Evolutionary conservation across 2,888 invertebrate species (phyloP).

Genomic region (Morpho helenor): DNA sequence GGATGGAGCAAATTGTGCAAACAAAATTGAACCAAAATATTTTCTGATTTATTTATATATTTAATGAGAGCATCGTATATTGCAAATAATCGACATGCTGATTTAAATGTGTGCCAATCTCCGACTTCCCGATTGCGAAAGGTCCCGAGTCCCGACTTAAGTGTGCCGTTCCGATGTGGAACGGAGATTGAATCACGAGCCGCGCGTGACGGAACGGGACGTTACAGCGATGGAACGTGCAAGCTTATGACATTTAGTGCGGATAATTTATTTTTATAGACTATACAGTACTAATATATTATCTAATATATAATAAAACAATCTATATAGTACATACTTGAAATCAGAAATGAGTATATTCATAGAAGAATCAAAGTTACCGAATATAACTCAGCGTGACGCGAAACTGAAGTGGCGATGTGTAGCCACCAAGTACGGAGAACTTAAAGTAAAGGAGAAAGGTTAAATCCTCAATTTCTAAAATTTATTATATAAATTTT

Average conservation of each 20-base stretch:
- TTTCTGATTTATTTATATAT: background rate
- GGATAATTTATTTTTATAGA: slow-evolving; percentile 8
- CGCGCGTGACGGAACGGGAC: slow-evolving; percentile 12
- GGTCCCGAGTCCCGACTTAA: slow-evolving; percentile 12
- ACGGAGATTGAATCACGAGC: slow-evolving; percentile 22
- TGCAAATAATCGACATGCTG: slow-evolving; percentile 6
- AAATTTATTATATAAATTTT: too few species aligned
- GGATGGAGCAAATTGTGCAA: background rate
- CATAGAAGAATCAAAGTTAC: too few species aligned
- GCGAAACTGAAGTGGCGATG: too few species aligned
- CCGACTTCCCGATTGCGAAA: slow-evolving; percentile 9
- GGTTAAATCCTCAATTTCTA: too few species aligned
- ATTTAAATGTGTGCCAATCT: slow-evolving; percentile 9
- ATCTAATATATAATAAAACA: background rate
- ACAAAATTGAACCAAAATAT: background rate
- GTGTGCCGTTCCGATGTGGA: slow-evolving; percentile 15
- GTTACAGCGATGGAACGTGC: slow-evolving; percentile 6
- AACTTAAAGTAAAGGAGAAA: too few species aligned
- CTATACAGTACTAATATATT: background rate
- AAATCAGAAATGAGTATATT: too few species aligned
- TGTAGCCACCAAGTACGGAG: too few species aligned
- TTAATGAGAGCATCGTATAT: background rate
- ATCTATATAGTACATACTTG: too few species aligned
- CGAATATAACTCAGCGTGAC: too few species aligned
- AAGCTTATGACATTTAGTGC: slow-evolving; percentile 3